Base-by-base conservation (phyloP, 2,113 vertebrate genomes). In the Hemiprocne comata region DNA sequence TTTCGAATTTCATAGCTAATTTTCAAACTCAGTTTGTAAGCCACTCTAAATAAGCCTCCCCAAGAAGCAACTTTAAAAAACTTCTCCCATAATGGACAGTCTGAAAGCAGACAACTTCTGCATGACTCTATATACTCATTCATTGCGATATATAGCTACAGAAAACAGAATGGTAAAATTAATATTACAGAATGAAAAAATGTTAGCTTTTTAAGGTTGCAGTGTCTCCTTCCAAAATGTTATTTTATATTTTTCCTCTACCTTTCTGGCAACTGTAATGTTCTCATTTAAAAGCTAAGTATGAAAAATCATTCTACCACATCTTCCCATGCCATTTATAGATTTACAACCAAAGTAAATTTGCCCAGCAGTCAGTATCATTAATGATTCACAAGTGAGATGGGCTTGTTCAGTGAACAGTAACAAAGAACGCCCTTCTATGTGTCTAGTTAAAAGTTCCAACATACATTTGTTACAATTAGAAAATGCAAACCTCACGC, bases 381-480 rank as follows among this genome's bases (percentile, higher is more conserved):
- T 97, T 97, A 98, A 97, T 97, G 95, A 95, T 98, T 97, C 94
- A 96, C 97, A 94, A 89, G 97, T 48, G 66, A 96, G 95, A 96
- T 86, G 55, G 96, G 85, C 92, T 88, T 73, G 85, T 92, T 94
- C 96, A 95, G 66, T 91, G 92, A 96, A 94, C 95, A 96, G 61
- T 94, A 76, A 96, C 91, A 96, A 97, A 96, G 96, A 96, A 95
- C 3, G 6, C 36, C 46, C 83, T 95, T 97, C 87, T 94, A 33
- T 94, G 62, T 90, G 91, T 77, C 78, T 82, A 81, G 61, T 75
- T 84, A 90, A 94, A 93, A 48, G n/a, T 77, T 81, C 36, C 77
- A 94, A 29, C 85, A 70, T 86, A 95, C 42, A 75, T 97, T 95
- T 91, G 74, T 93, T 96, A 48, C 66, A 89, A 72, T 58, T 94